These are phyloP conservation scores for Distichodus sexfasciatus DNA, from an alignment of 2,797 vertebrate genomes.

Conservation along the genomic window DNA sequence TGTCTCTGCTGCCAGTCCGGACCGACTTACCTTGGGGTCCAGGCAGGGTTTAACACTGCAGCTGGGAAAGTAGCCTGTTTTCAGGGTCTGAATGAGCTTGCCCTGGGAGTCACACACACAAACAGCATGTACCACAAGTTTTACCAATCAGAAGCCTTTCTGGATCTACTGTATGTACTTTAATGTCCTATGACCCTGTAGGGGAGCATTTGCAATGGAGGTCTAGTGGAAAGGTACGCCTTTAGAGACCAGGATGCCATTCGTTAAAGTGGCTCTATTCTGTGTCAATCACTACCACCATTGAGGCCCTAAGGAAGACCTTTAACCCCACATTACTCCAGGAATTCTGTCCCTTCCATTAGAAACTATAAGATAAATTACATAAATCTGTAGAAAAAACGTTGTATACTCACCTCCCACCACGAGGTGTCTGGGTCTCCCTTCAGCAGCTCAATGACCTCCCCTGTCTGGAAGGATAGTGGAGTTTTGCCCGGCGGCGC, in stretches of 20 bases:
- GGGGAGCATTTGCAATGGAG: too few relatives aligned
- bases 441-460: conserved; percentile 90
- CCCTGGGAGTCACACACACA: conserved; percentile 73
- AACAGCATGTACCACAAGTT: too few relatives aligned
- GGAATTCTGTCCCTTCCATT: too few relatives aligned
- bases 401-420: conserved; percentile 88
- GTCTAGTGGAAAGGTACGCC: too few relatives aligned
- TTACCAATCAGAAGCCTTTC: too few relatives aligned
- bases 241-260: too few relatives aligned
- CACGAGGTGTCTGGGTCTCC: conserved; percentile 90
- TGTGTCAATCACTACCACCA: too few relatives aligned
- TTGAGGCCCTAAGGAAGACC: too few relatives aligned
- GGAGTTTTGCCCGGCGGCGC: conserved; percentile 81
- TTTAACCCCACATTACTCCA: too few relatives aligned
- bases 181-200: too few relatives aligned
- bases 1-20: background rate
- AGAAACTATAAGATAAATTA: background rate
- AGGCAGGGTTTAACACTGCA: conserved; percentile 91
- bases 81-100: conserved; percentile 84
- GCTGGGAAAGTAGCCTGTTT: conserved; percentile 92
- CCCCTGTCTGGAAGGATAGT: conserved; percentile 88
- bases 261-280: too few relatives aligned
- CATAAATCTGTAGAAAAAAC: background rate
- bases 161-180: too few relatives aligned
- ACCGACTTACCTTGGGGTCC: conserved; percentile 83